A percentile compares a stretch with the other conserved stretches of the same genome.
These are phyloP conservation scores for Drepana arcuata DNA, from an alignment of 1,140 invertebrate species.

Conservation along the genomic window DNA sequence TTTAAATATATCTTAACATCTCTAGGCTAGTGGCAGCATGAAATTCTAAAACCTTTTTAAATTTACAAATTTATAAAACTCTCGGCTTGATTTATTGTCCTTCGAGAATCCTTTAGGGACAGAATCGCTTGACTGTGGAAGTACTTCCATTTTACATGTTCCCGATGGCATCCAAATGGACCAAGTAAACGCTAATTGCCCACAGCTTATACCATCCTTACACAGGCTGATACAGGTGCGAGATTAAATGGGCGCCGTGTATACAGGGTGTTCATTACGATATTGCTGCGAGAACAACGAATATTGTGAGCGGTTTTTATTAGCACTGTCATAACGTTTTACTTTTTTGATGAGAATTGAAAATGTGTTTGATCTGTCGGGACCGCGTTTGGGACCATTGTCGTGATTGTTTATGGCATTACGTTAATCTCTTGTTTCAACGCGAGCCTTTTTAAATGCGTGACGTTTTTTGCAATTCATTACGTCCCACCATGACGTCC, in stretches of 20 bases:
- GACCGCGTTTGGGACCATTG: conserved; percentile 12
- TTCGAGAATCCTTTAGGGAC: no score
- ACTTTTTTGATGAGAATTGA: conserved; percentile 64
- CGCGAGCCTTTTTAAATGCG: conserved; percentile 8
- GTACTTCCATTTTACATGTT: no score
- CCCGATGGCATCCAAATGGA: no score
- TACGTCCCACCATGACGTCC: neutral
- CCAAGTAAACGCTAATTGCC: conserved; percentile 6
- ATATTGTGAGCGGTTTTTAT: conserved; percentile 58
- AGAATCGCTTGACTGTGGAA: no score
- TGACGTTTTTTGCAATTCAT: conserved; percentile 9
- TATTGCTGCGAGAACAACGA: conserved; percentile 56
- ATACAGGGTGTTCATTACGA: conserved; percentile 66
- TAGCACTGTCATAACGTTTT: conserved; percentile 53
- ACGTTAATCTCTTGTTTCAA: conserved; percentile 14
- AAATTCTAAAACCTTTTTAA: no score
- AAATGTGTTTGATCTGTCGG: conserved; percentile 53
- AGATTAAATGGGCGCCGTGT: conserved; percentile 64
- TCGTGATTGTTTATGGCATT: conserved; percentile 32
- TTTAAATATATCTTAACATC: no score
- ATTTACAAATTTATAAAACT: no score
- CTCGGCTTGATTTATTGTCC: no score
- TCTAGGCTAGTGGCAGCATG: no score
- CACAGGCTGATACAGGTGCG: conserved; percentile 61
- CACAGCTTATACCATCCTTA: conserved; percentile 16